These are phyloP conservation scores for Cinclus mexicanus DNA, from an alignment of 2,113 vertebrate species.

Conservation along the genomic window DNA sequence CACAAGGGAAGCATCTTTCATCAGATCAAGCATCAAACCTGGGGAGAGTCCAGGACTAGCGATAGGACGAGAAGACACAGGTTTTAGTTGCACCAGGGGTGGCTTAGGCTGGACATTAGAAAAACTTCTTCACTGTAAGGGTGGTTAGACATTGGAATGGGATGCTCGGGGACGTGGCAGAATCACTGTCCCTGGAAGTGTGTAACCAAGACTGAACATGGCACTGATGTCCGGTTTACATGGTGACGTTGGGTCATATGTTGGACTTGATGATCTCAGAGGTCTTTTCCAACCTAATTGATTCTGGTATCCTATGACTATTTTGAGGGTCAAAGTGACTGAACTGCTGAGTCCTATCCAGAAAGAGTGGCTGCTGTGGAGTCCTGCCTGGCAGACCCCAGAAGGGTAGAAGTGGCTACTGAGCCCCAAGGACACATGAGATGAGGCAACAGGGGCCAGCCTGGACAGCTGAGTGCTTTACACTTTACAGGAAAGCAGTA, in stretches of 20 bases:
- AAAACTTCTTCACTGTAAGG: not conserved
- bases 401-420: not conserved
- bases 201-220: not conserved
- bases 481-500: not conserved
- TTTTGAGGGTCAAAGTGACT: not conserved
- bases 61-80: not conserved
- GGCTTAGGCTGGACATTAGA: not conserved
- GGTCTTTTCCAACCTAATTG: not conserved
- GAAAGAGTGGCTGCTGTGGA: not conserved
- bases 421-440: fast-evolving
- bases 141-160: too few species aligned
- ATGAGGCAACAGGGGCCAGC: not conserved
- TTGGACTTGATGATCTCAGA: not conserved
- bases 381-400: not conserved
- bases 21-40: not conserved
- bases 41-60: not conserved
- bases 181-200: not conserved
- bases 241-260: too few species aligned
- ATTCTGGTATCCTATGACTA: not conserved
- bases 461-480: not conserved
- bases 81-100: not conserved
- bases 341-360: not conserved
- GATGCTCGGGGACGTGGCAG: not conserved
- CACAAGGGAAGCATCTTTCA: not conserved
- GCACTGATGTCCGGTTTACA: not conserved